Evolutionary conservation across 2,888 invertebrate genomes (phyloP), one percentile per base, ranked within the genome.

Genomic region (Salpingus planirostris): DNA sequence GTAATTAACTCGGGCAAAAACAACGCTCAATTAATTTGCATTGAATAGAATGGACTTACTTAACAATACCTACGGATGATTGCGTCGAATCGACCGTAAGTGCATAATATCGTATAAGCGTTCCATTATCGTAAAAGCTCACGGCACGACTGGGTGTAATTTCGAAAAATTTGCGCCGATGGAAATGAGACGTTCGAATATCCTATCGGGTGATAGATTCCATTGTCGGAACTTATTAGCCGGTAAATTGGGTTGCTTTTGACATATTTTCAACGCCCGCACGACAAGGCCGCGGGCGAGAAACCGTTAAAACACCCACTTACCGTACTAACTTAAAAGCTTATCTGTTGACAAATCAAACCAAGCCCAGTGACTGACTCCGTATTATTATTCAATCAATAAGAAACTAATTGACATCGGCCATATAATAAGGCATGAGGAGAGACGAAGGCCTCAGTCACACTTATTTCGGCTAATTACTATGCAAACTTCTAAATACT

Each of bases 1-100:
- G 54, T 59, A 55, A 59, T 57, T 58, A 59, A 54, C 47, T 49
- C 42, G 49, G 42, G 50, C 51, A 52, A 49, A 50, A 44, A 49
- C 43, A 49, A 49, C 52, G 43, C 53, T 52, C 56, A 55, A 57
- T 59, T 57, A 57, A 59, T 59, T 59, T 59, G 57, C 57, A 58
- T 59, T 59, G 56, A 59, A 58, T 59, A 46, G 50, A 49, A 33
- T 29, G 24, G 45, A 36, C 42, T 27, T 34, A 38, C 11, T 25
- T 24, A 15, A 34, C 34, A 38, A 38, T 38, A 41, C 45, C 38
- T n/a, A n/a, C n/a, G n/a, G 40, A 42, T 45, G 46, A 48, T 48
- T 50, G 47, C 43, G 46, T 36, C 46, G 46, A 49, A 49, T 49
- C 48, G 49, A 43, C 43, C 46, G 40, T 49, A 50, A 43, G 49